Base-by-base conservation (phyloP, 2,888 invertebrate species). In the Clepsis dumicolana region DNA sequence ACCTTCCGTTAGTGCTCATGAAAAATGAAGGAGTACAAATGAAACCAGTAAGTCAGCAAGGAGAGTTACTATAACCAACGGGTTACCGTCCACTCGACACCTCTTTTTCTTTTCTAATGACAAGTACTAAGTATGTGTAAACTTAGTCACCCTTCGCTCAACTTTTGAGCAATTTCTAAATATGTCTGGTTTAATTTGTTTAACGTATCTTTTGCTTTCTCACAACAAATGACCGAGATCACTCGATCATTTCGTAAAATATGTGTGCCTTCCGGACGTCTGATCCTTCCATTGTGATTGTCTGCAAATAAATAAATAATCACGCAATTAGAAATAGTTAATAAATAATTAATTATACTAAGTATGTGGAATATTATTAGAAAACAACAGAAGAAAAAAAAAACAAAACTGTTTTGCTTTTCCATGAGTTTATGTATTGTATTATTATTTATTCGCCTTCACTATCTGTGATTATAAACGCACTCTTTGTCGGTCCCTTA, bases 201-300 rank as follows among this genome's bases (percentile, higher is more conserved):
- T 48, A 21, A 21, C 48, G 48, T 21, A 21, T 21, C 3, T 48
- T 44, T 24, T 18, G 16, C 18, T 44, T 21, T 10, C 7, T 27
- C 27, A 27, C 27, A 25, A 8, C 14, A 27, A 27, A 21, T 41
- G n/a, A 24, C 24, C 16, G 5, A 32, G 24, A 62, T 82, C 73
- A 85, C 48, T 83, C 73, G 3, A 87, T 75, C 1, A 78, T 69
- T 74, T 89, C 86, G 70, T 86, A 90, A 44, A 83, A 83, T 65
- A 90, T 78, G n/a, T 74, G 79, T 3, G 85, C 89, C 71, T 77
- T 78, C 24, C 56, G 48, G 4, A 78, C 68, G 27, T 79, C 79
- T 14, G 80, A 74, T 2, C 82, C 87, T 32, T 84, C 82, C 66
- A 82, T 73, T 61, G 74, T 79, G 38, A 89, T 79, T 8, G 74